Evolutionary conservation across 2,113 vertebrate genomes (phyloP).

Genomic region (Ceuthmochares aereus): DNA sequence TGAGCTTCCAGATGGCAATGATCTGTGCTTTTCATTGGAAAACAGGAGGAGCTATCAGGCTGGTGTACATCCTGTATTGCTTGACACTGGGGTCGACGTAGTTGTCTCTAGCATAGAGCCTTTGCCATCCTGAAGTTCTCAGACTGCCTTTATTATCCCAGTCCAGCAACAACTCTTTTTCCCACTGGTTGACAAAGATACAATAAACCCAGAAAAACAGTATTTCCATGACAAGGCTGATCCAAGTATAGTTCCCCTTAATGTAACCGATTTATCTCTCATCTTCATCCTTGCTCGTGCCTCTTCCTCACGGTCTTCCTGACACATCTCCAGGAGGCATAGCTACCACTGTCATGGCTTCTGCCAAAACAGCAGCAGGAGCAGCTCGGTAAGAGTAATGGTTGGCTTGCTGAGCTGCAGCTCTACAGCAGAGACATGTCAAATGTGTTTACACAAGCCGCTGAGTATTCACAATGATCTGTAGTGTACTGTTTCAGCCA

Average conservation of each 20-base stretch:
- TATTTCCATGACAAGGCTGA: neutral
- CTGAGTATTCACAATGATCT: conserved; percentile 64
- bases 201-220: neutral
- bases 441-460: conserved; percentile 53
- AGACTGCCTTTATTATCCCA: neutral
- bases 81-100: neutral
- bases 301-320: neutral
- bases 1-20: neutral
- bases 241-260: neutral
- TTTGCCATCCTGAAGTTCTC: neutral
- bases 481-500: conserved; percentile 57
- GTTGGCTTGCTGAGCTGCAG: conserved; percentile 4
- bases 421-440: neutral
- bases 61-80: neutral
- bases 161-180: neutral
- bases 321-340: neutral
- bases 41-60: neutral
- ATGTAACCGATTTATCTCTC: neutral
- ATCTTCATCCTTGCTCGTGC: neutral
- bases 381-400: neutral
- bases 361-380: neutral
- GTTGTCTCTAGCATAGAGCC: neutral
- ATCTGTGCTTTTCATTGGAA: neutral
- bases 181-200: neutral
- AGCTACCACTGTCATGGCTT: neutral